Percentiles rank a stretch among this genome's conserved stretches.
Conservation (phyloP, 1,140 invertebrate species). For the Diabrotica virgifera region DNA sequence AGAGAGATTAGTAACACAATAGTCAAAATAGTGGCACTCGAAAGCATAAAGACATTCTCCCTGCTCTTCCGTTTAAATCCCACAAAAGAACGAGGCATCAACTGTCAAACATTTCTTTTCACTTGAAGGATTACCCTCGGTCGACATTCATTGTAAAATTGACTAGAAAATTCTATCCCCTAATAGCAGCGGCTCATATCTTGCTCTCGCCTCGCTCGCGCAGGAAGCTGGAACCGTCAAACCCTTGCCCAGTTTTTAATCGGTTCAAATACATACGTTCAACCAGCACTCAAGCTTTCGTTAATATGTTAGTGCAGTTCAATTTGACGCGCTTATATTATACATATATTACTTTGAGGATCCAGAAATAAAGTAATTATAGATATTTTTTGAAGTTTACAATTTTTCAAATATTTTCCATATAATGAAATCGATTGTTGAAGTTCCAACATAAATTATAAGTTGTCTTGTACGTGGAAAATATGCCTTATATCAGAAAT, state of each 20-base stretch:
- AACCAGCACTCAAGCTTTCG: neutral
- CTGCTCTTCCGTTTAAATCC: neutral
- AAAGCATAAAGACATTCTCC: neutral
- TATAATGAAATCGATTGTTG: no score
- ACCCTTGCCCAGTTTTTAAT: conserved; percentile 2
- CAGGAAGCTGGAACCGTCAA: neutral
- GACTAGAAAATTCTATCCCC: conserved; percentile 2
- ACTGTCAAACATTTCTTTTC: conserved; percentile 2
- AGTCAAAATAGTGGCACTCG: conserved; percentile 1
- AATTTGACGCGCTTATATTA: no score
- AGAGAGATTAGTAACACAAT: neutral
- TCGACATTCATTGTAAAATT: conserved; percentile 1
- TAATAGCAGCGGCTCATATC: conserved; percentile 2
- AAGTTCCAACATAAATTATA: no score
- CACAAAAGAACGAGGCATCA: neutral
- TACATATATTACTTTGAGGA: no score
- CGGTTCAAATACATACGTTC: conserved; percentile 1
- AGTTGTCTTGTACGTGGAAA: no score
- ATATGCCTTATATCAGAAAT: no score
- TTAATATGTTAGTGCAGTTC: neutral
- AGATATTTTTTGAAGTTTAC: no score
- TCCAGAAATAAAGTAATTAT: no score
- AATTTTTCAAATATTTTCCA: no score
- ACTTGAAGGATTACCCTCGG: conserved; percentile 1
- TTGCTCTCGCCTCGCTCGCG: neutral